phyloP scores from a whole-genome alignment of 2,797 vertebrate species.

The Pyrrhura leucotis region DNA sequence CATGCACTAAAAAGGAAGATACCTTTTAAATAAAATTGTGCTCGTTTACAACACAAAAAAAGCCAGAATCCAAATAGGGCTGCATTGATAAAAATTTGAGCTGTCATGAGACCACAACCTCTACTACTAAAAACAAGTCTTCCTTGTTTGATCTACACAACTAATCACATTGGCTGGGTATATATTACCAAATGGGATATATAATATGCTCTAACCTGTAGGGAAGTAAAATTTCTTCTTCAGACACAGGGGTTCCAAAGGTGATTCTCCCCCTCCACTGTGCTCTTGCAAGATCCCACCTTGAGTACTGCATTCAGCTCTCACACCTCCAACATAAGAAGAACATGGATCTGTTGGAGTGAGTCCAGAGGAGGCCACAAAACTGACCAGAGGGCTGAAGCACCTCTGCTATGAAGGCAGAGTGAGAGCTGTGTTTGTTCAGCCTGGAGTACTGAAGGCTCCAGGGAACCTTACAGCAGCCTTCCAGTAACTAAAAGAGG shows the following conservation, averaged over 20 bases:
- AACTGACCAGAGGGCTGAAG: neutral
- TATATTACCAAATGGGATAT: neutral
- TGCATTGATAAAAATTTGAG: neutral
- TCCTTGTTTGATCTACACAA: neutral
- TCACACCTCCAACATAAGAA: neutral
- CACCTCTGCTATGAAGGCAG: neutral
- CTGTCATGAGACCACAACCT: neutral
- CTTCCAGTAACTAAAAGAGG: neutral
- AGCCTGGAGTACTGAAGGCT: neutral
- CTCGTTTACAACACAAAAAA: neutral
- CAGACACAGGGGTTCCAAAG: neutral
- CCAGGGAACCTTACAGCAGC: neutral
- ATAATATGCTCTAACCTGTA: neutral
- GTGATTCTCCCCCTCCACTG: neutral
- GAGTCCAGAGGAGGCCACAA: neutral
- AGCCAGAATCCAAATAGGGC: neutral
- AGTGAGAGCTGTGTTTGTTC: neutral
- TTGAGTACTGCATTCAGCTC: neutral
- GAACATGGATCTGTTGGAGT: neutral
- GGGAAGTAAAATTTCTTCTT: neutral
- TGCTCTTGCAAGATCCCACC: accelerated
- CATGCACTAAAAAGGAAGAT: neutral
- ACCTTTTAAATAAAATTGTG: neutral
- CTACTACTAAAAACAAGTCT: neutral
- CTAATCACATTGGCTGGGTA: neutral